Evolutionary conservation across 2,797 vertebrate species (phyloP).

Genomic region (Denticeps clupeoides): DNA sequence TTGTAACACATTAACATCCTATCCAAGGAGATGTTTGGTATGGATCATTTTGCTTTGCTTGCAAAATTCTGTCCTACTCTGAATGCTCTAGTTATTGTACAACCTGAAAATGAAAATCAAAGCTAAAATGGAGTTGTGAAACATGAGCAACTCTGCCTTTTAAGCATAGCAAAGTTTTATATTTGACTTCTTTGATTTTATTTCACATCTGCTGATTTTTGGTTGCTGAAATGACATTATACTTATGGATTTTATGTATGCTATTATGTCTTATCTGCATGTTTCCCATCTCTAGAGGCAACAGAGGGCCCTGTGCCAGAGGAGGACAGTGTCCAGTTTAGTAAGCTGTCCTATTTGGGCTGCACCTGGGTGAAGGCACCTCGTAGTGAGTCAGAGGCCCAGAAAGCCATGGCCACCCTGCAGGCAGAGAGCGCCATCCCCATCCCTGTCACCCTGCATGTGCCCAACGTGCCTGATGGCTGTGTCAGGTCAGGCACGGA

Average conservation of each 20-base stretch:
- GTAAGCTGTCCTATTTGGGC: slow-evolving; percentile 87
- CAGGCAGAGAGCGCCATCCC: slow-evolving; percentile 68
- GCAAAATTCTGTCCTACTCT: no score
- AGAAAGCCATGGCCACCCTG: slow-evolving; percentile 77
- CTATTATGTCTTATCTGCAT: background rate
- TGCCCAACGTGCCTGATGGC: slow-evolving; percentile 84
- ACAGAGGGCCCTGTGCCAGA: slow-evolving; percentile 50
- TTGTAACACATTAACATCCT: no score
- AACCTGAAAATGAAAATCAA: no score
- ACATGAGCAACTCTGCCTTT: no score
- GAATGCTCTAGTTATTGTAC: no score
- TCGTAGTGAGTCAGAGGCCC: slow-evolving; percentile 80
- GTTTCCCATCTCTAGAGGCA: background rate
- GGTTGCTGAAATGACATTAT: background rate
- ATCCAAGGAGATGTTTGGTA: no score
- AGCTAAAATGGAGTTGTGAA: no score
- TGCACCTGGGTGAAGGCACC: slow-evolving; percentile 89
- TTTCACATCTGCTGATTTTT: no score
- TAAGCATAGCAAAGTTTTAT: no score
- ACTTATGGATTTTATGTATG: background rate
- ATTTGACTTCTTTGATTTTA: no score
- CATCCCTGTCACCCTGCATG: slow-evolving; percentile 78
- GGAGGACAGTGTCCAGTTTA: slow-evolving; percentile 91
- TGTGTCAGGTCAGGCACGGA: slow-evolving; percentile 75
- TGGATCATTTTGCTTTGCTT: no score